Evolutionary conservation across 2,797 vertebrate species (phyloP).

Genomic region (Carapus acus): DNA sequence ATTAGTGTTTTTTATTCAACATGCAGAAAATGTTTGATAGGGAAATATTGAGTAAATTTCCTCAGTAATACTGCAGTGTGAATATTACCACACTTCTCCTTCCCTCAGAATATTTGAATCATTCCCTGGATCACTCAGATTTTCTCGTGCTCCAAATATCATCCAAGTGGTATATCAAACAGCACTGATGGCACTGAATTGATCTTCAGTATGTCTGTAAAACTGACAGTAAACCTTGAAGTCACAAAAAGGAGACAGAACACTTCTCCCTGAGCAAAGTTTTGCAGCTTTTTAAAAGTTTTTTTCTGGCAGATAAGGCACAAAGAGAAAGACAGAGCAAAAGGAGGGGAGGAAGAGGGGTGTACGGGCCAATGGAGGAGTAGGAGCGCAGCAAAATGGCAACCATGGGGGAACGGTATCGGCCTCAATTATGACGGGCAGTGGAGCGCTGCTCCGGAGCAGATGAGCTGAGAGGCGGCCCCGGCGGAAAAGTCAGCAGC

Average conservation of each 20-base stretch:
- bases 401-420: conserved; percentile 63
- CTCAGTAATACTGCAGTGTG: too few relatives aligned
- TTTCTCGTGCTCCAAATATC: neutral
- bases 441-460: conserved; percentile 64
- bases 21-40: too few relatives aligned
- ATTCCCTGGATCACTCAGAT: too few relatives aligned
- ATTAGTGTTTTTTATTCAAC: too few relatives aligned
- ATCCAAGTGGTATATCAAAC: neutral
- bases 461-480: conserved; percentile 65
- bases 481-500: conserved; percentile 56
- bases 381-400: conserved; percentile 51
- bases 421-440: conserved; percentile 72
- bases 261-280: conserved; percentile 13
- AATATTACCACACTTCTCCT: too few relatives aligned
- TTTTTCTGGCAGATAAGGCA: conserved; percentile 50
- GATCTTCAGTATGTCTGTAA: neutral
- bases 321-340: conserved; percentile 28
- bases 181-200: too few relatives aligned
- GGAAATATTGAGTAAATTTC: too few relatives aligned
- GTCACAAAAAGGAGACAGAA: conserved; percentile 8
- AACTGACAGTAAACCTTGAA: too few relatives aligned
- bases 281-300: conserved; percentile 28
- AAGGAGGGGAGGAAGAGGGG: conserved; percentile 6
- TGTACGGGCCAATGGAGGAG: neutral
- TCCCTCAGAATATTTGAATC: too few relatives aligned